These are phyloP conservation scores for Nothocercus nigrocapillus DNA, from an alignment of 2,113 vertebrate species.

Conservation along the genomic window DNA sequence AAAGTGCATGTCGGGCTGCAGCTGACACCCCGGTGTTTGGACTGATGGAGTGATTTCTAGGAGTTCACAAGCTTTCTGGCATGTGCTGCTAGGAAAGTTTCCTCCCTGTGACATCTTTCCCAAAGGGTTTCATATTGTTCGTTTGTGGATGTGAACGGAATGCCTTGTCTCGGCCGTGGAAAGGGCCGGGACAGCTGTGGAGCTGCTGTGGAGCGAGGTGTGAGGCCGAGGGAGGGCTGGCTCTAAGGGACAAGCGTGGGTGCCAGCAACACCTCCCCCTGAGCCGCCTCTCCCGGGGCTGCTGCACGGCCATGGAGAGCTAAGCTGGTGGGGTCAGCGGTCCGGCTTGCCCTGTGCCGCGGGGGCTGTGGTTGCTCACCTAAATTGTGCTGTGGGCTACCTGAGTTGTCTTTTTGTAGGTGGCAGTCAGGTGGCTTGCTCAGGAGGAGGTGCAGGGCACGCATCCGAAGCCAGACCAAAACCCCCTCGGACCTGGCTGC, in stretches of 20 bases:
- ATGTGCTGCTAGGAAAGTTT: accelerated
- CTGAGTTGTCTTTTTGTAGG: accelerated
- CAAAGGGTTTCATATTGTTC: accelerated
- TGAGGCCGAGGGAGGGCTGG: background rate
- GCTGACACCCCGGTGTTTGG: background rate
- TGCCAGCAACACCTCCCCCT: accelerated
- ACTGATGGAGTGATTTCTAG: background rate
- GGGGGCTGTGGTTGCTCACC: background rate
- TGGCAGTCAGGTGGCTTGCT: accelerated
- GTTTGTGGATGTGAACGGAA: background rate
- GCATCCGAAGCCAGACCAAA: accelerated
- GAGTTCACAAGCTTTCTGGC: background rate
- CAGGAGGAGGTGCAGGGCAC: accelerated
- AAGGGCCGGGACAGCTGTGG: accelerated
- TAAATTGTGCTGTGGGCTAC: accelerated
- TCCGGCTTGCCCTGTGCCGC: background rate
- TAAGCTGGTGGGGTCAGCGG: background rate
- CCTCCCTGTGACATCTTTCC: background rate
- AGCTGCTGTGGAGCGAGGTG: accelerated
- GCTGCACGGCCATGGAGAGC: background rate
- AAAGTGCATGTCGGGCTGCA: background rate
- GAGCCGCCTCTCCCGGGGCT: accelerated
- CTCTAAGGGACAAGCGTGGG: background rate
- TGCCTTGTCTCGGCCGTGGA: background rate
- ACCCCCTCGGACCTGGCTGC: background rate